Conservation (phyloP, 2,888 invertebrate species). For the Sipha maydis region DNA sequence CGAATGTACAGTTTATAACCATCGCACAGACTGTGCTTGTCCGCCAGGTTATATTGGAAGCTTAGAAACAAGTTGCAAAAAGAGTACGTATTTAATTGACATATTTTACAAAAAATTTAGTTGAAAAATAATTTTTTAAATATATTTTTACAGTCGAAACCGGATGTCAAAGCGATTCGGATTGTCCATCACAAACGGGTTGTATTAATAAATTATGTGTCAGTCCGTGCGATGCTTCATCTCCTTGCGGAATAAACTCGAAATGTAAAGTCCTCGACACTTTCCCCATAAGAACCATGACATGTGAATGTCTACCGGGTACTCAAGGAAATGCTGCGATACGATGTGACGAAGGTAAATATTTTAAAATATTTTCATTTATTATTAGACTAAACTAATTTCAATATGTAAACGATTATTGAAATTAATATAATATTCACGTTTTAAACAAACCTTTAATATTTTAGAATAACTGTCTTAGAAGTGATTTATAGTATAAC, state of each 20-base stretch:
- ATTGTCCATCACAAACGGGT: conserved; percentile 70
- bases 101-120: neutral
- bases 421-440: neutral
- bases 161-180: conserved; percentile 71
- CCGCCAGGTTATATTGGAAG: conserved; percentile 83
- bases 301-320: conserved; percentile 86
- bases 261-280: conserved; percentile 81
- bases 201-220: conserved; percentile 71
- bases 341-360: conserved; percentile 81
- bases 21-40: conserved; percentile 82
- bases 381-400: neutral
- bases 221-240: conserved; percentile 70
- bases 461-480: too few relatives aligned
- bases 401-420: neutral
- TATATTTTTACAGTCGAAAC: conserved; percentile 67
- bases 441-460: too few relatives aligned
- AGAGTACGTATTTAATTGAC: conserved; percentile 69
- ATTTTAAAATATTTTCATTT: neutral
- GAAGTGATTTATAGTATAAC: too few relatives aligned
- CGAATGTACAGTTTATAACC: conserved; percentile 80
- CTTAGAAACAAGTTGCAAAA: conserved; percentile 80
- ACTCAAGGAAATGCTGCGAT: conserved; percentile 88
- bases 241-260: conserved; percentile 73
- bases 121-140: conserved; percentile 16
- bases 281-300: conserved; percentile 85